A percentile compares a stretch with the other conserved stretches of the same genome.
Conservation (phyloP, 2,888 invertebrate genomes). For the Cerastis rubricosa region DNA sequence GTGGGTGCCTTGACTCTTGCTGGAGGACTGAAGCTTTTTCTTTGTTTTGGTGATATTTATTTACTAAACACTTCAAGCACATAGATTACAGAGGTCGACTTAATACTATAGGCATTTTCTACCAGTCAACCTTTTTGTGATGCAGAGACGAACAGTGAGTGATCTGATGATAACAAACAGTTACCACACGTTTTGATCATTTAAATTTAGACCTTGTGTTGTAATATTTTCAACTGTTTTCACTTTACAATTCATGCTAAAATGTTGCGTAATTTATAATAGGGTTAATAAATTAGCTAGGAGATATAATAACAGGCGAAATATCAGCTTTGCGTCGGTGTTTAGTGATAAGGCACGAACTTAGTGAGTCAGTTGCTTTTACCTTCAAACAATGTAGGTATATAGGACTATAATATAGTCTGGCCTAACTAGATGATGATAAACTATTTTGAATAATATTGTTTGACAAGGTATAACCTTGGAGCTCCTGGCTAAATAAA, state of each 20-base stretch:
- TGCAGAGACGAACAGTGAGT: neutral
- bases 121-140: neutral
- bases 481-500: neutral
- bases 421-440: neutral
- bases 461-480: neutral
- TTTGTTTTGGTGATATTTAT: neutral
- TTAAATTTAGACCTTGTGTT: neutral
- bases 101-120: neutral
- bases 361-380: conserved; percentile 63
- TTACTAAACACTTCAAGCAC: neutral
- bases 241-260: conserved; percentile 17
- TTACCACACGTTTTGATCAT: neutral
- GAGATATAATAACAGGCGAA: conserved; percentile 68
- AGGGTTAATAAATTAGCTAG: conserved; percentile 70
- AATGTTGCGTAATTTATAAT: conserved; percentile 51
- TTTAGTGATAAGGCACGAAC: conserved; percentile 77
- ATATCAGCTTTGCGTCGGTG: conserved; percentile 71
- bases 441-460: conserved; percentile 19
- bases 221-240: conserved; percentile 15
- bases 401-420: conserved; percentile 11
- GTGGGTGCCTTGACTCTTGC: too few relatives aligned
- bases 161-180: neutral
- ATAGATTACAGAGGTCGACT: neutral
- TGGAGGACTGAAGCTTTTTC: neutral
- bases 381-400: conserved; percentile 52